phyloP scores from a whole-genome alignment of 1,140 invertebrate genomes.

The Aphis gossypii region DNA sequence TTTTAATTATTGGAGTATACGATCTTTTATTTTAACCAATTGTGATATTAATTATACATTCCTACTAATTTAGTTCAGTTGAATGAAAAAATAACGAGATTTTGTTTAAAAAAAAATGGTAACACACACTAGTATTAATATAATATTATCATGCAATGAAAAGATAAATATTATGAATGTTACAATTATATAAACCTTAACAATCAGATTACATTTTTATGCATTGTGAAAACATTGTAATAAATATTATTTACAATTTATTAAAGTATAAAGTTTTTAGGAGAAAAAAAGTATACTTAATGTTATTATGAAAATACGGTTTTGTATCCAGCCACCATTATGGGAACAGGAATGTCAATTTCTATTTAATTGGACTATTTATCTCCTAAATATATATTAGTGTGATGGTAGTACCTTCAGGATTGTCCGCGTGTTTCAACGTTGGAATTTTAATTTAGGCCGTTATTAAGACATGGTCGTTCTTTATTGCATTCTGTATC shows the following conservation, averaged over 20 bases:
- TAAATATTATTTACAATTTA: background rate
- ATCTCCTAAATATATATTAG: background rate
- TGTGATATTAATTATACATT: background rate
- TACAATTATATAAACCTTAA: background rate
- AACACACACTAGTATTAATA: background rate
- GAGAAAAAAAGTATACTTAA: background rate
- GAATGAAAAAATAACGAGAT: background rate
- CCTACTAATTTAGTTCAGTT: background rate
- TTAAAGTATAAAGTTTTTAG: background rate
- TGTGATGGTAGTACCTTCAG: slow-evolving; percentile 1
- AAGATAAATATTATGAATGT: background rate
- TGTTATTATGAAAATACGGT: background rate
- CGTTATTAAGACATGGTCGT: slow-evolving; percentile 32
- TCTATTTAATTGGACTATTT: slow-evolving; percentile 44
- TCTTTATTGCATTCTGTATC: slow-evolving; percentile 24
- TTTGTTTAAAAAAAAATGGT: background rate
- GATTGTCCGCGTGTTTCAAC: background rate
- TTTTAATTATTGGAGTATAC: background rate
- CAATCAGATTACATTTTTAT: background rate
- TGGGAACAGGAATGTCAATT: slow-evolving; percentile 25
- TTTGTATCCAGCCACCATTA: background rate
- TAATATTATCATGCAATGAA: background rate
- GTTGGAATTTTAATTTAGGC: slow-evolving; percentile 35
- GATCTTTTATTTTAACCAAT: background rate
- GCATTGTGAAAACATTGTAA: background rate